These are phyloP conservation scores for Chymomyza procnemis DNA, from an alignment of 2,888 invertebrate genomes.

Conservation along the genomic window DNA sequence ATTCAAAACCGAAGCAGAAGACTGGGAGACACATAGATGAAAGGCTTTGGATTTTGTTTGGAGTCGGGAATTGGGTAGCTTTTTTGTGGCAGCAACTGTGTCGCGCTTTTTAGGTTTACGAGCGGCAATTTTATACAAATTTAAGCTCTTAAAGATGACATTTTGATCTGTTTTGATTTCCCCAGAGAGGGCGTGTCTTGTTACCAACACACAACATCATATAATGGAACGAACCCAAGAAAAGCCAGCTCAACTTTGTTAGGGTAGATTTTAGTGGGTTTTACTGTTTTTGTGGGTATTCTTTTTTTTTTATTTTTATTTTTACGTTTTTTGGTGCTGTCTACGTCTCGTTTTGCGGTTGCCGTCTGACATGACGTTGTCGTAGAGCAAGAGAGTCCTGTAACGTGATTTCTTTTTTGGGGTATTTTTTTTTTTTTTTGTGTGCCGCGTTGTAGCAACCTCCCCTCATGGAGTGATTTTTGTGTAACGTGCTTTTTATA, in stretches of 20 bases:
- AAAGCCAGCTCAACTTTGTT: not conserved
- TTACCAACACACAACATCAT: not conserved
- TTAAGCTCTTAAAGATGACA: conserved; percentile 77
- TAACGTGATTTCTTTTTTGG: conserved; percentile 58
- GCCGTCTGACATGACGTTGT: conserved; percentile 11
- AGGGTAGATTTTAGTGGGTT: conserved; percentile 29
- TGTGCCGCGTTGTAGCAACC: conserved; percentile 7
- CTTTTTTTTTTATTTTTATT: not conserved
- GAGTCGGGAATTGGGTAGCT: too few relatives aligned
- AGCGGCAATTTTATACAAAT: conserved; percentile 76
- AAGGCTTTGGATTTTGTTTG: conserved; percentile 39
- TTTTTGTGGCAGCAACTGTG: conserved; percentile 24
- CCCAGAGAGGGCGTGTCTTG: conserved; percentile 57
- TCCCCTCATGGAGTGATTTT: conserved; percentile 27
- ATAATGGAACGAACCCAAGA: not conserved
- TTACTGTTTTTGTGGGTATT: conserved; percentile 19
- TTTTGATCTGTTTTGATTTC: conserved; percentile 78
- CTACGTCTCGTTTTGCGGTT: conserved; percentile 34
- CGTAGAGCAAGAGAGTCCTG: conserved; percentile 32
- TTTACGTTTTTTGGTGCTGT: conserved; percentile 5
- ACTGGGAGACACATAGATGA: conserved; percentile 14
- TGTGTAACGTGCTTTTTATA: conserved; percentile 39
- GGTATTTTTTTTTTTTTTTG: not conserved
- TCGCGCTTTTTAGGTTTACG: conserved; percentile 61
- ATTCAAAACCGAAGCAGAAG: conserved; percentile 5